These are phyloP conservation scores for Hyppa rectilinea DNA, from an alignment of 2,888 invertebrate genomes.

Conservation along the genomic window DNA sequence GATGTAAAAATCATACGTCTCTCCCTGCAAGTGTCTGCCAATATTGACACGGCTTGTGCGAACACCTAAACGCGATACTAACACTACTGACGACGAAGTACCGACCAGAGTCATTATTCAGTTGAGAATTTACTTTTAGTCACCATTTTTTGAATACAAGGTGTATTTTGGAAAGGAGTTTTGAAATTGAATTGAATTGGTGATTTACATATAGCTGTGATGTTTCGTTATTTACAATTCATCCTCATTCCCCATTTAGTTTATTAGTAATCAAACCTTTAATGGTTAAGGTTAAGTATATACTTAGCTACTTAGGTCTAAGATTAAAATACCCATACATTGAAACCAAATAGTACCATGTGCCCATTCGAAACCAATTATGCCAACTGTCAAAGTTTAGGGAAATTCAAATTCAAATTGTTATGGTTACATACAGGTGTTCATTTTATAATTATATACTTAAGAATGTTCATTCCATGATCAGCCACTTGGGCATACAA, in stretches of 20 bases:
- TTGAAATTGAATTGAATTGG: background rate
- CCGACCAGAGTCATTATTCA: conserved; percentile 47
- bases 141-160: background rate
- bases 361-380: background rate
- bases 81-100: conserved; percentile 12
- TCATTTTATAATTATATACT: too few species aligned
- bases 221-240: background rate
- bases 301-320: background rate
- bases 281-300: too few species aligned
- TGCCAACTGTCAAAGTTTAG: background rate
- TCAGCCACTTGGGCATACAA: too few species aligned
- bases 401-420: too few species aligned
- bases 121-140: conserved; percentile 31
- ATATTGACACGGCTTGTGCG: conserved; percentile 82
- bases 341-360: background rate
- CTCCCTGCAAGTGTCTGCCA: conserved; percentile 78
- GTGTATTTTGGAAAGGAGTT: background rate
- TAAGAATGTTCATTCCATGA: too few species aligned
- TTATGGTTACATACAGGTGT: too few species aligned
- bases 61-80: conserved; percentile 40
- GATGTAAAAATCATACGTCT: conserved; percentile 86
- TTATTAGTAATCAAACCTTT: background rate
- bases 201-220: background rate
- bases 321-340: background rate
- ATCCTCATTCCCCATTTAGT: too few species aligned